Percentiles rank a stretch among this genome's conserved stretches.
These are phyloP conservation scores for Drosophila kikkawai DNA, from an alignment of 1,140 invertebrate genomes.

Conservation along the genomic window DNA sequence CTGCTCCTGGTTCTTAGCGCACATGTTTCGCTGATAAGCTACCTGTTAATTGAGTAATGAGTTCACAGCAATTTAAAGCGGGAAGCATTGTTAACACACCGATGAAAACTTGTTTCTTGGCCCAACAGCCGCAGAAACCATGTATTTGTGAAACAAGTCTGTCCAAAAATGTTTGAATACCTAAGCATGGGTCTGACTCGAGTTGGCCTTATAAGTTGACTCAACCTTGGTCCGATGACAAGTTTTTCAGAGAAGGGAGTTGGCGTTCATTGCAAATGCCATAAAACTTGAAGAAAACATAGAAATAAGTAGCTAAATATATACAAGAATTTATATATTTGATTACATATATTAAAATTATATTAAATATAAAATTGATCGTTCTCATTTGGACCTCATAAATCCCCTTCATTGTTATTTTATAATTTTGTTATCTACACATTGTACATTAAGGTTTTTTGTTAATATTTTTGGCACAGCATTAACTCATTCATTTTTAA, in stretches of 20 bases:
- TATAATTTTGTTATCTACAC: slow-evolving; percentile 7
- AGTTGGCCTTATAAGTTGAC: slow-evolving; percentile 56
- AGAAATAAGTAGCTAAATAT: background rate
- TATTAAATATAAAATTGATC: background rate
- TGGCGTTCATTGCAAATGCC: slow-evolving; percentile 18
- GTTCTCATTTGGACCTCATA: background rate
- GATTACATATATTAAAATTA: background rate
- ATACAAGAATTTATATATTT: background rate
- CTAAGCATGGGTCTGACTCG: slow-evolving; percentile 27
- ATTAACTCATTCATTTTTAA: slow-evolving; percentile 7
- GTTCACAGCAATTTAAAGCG: slow-evolving; percentile 31
- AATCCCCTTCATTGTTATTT: slow-evolving; percentile 4
- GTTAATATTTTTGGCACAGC: slow-evolving; percentile 12
- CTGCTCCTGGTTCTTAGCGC: slow-evolving; percentile 25
- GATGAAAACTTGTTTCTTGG: slow-evolving; percentile 61
- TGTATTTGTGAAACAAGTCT: slow-evolving; percentile 43
- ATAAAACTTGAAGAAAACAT: background rate
- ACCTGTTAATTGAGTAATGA: slow-evolving; percentile 72
- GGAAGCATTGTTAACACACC: slow-evolving; percentile 24
- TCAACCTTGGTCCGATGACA: slow-evolving; percentile 48
- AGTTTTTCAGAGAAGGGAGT: slow-evolving; percentile 40
- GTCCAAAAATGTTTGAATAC: slow-evolving; percentile 43
- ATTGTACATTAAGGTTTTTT: background rate
- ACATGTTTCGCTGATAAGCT: slow-evolving; percentile 59
- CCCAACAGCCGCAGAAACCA: slow-evolving; percentile 8